phyloP scores from a whole-genome alignment of 2,888 invertebrate species.

The Acheta domesticus region DNA sequence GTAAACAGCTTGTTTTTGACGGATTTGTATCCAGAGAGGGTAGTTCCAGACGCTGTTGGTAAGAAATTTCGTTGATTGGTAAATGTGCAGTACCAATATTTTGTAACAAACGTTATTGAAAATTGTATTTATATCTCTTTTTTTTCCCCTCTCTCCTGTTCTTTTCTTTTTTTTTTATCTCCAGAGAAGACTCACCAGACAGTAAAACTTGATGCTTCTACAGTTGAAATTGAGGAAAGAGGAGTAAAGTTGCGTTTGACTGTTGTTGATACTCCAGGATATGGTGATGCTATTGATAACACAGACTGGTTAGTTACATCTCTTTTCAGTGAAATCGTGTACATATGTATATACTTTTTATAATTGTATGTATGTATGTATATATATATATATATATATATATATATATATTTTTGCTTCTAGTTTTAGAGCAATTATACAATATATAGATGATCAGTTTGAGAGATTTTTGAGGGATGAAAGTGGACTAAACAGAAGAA shows the following conservation, averaged over 20 bases:
- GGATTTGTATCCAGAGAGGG: conserved; percentile 90
- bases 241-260: conserved; percentile 91
- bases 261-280: conserved; percentile 94
- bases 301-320: conserved; percentile 60
- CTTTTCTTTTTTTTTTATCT: no score
- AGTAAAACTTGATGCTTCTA: conserved; percentile 89
- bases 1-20: conserved; percentile 93
- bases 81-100: no score
- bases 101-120: no score
- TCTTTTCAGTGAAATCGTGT: background rate
- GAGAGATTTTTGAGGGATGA: conserved; percentile 87
- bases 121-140: background rate
- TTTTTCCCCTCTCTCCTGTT: no score
- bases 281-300: conserved; percentile 92
- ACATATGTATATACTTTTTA: background rate
- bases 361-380: no score
- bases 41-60: conserved; percentile 85
- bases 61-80: conserved; percentile 41
- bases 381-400: background rate
- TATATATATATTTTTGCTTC: conserved; percentile 28
- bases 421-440: conserved; percentile 89
- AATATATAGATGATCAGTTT: conserved; percentile 97
- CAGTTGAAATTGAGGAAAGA: conserved; percentile 93
- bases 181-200: conserved; percentile 87
- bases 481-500: conserved; percentile 91